Evolutionary conservation across 2,797 vertebrate genomes (phyloP), one percentile per base, ranked within the genome.

Genomic region (Leuciscus waleckii): DNA sequence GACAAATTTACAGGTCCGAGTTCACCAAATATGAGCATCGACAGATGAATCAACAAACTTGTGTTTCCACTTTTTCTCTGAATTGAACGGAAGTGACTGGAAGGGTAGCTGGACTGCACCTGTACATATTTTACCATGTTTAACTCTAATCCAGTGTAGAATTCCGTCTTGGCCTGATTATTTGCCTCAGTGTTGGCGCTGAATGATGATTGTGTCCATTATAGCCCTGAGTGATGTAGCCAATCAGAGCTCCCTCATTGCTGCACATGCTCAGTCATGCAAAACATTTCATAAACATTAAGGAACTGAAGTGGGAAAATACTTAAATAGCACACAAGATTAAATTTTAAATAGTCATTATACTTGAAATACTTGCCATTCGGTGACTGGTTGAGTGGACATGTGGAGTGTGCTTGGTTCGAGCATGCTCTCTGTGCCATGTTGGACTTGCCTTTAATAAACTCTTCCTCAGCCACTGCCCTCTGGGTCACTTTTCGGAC

Each of bases 371-470:
- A 1, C 71, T 74, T 75, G 41, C 54, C 71, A 70, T 70, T 80
- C 7, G n/a, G 35, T 54, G 76, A 82, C 68, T n/a, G 82, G 79
- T 35, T 63, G 65, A 77, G 29, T 79, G 82, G 73, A 76, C 49
- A 65, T 81, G 71, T 58, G 41, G 77, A 29, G 23, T 68, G 39
- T 76, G 63, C 76, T 79, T 86, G 49, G 69, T 77, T 61, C 29
- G 46, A 81, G 65, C 81, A 85, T 78, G 73, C 75, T 89, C 68
- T 83, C 68, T 26, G 68, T 73, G 71, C 69, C 69, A 82, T 68
- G 67, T 88, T 82, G 83, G 75, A 88, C 81, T 70, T 79, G 81
- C 71, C 56, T 83, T 73, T 79, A 76, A 77, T 19, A 75, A 49
- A 65, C 41, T 51, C 68, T 37, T 39, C 46, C 68, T 85, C 32